Conservation (phyloP, 2,113 vertebrate genomes). For the Eurystomus gularis region DNA sequence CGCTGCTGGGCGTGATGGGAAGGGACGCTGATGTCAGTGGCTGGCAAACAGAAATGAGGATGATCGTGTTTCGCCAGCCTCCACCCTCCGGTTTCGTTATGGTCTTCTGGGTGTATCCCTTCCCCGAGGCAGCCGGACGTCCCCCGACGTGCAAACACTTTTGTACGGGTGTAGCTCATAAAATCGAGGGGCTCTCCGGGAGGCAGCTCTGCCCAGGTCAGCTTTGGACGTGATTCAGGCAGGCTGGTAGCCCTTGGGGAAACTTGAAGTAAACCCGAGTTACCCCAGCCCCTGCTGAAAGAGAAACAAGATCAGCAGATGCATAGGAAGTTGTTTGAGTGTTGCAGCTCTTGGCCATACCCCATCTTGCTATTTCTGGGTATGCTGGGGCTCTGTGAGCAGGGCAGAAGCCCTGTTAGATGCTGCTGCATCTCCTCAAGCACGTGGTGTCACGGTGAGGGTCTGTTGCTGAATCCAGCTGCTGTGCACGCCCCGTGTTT, state of each 20-base stretch:
- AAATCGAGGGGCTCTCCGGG: not conserved
- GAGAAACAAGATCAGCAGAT: not conserved
- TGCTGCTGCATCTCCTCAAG: not conserved
- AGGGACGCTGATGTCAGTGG: not conserved
- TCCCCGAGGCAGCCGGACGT: accelerated
- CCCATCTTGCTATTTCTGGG: accelerated
- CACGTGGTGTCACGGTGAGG: accelerated
- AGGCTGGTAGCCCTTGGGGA: no score
- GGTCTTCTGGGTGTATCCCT: not conserved
- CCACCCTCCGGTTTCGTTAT: not conserved
- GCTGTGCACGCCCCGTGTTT: accelerated
- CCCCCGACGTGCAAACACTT: not conserved
- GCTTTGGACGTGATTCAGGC: no score
- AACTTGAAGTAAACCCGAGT: not conserved
- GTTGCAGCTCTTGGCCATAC: not conserved
- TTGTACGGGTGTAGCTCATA: accelerated
- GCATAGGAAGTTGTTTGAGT: not conserved
- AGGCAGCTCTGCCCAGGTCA: no score
- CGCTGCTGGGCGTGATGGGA: not conserved
- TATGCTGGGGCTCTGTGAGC: accelerated
- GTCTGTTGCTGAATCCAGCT: not conserved
- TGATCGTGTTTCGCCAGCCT: not conserved
- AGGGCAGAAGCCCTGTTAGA: not conserved
- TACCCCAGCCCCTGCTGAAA: not conserved
- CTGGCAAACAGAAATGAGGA: not conserved